phyloP scores from a whole-genome alignment of 1,140 invertebrate genomes.

The Yoshiicerus persimilis region DNA sequence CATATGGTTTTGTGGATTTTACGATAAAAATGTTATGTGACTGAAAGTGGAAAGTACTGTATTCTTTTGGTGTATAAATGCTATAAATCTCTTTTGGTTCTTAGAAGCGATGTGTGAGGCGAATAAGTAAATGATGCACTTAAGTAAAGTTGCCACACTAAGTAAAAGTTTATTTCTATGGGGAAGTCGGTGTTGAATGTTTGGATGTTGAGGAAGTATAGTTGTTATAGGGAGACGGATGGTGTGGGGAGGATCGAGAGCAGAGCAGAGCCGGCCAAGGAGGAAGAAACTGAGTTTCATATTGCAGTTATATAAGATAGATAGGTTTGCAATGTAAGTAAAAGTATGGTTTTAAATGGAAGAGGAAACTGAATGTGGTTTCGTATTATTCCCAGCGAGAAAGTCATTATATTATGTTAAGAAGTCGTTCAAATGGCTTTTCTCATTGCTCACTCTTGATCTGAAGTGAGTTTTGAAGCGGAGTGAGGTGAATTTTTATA shows the following conservation, averaged over 20 bases:
- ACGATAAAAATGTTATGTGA: neutral
- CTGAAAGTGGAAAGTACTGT: neutral
- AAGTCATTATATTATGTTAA: slow-evolving; percentile 16
- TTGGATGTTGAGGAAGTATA: neutral
- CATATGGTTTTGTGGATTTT: too few species aligned
- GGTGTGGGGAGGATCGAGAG: neutral
- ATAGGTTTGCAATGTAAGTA: too few species aligned
- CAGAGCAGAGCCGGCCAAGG: neutral
- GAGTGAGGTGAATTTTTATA: slow-evolving; percentile 5
- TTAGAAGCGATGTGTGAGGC: neutral
- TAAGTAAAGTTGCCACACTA: neutral
- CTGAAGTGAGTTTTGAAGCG: neutral
- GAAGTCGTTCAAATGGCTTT: neutral
- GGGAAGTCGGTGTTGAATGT: neutral
- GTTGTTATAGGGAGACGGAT: neutral
- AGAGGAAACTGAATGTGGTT: neutral
- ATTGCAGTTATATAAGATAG: neutral
- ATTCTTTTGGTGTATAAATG: neutral
- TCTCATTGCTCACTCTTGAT: neutral
- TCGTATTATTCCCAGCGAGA: neutral
- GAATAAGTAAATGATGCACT: neutral
- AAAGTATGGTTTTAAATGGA: neutral
- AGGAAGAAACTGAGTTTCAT: neutral
- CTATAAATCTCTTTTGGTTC: neutral
- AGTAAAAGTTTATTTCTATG: neutral